Evolutionary conservation across 1,140 invertebrate genomes (phyloP).

Genomic region (Sipha flava): DNA sequence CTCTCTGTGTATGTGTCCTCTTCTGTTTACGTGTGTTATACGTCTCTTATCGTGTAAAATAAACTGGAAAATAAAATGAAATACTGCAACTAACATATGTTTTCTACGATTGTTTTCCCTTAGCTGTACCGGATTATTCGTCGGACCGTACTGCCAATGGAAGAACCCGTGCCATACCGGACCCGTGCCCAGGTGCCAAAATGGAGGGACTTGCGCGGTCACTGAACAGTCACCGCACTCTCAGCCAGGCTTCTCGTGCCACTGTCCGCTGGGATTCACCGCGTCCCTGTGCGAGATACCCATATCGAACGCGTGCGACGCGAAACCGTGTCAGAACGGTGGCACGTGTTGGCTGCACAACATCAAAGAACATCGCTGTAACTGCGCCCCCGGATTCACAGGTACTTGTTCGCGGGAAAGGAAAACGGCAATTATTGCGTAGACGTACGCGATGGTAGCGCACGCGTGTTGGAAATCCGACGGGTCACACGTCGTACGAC

Average conservation of each 20-base stretch:
- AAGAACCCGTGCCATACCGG: constrained; percentile 84
- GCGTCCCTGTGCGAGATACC: constrained; percentile 88
- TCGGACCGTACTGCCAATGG: constrained; percentile 89
- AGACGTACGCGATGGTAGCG: too few species aligned
- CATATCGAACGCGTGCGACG: constrained; percentile 82
- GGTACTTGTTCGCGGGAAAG: constrained; percentile 48
- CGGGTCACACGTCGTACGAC: too few species aligned
- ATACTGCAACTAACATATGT: neutral
- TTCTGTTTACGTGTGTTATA: too few species aligned
- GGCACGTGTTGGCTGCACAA: constrained; percentile 72
- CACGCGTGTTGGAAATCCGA: too few species aligned
- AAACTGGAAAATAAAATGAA: neutral
- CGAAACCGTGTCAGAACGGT: constrained; percentile 73
- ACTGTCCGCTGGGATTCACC: constrained; percentile 80
- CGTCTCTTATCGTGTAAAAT: too few species aligned
- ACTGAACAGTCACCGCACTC: constrained; percentile 52
- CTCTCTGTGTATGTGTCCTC: too few species aligned
- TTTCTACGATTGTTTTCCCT: neutral
- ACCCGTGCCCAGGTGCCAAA: constrained; percentile 69
- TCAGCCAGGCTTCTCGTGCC: constrained; percentile 71
- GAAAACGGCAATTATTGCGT: too few species aligned
- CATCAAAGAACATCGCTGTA: constrained; percentile 69
- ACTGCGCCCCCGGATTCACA: constrained; percentile 73
- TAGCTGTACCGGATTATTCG: constrained; percentile 84
- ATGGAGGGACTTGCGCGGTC: constrained; percentile 83